These are phyloP conservation scores for Callyntrura sp. DNA, from an alignment of 2,888 invertebrate genomes.

Conservation along the genomic window DNA sequence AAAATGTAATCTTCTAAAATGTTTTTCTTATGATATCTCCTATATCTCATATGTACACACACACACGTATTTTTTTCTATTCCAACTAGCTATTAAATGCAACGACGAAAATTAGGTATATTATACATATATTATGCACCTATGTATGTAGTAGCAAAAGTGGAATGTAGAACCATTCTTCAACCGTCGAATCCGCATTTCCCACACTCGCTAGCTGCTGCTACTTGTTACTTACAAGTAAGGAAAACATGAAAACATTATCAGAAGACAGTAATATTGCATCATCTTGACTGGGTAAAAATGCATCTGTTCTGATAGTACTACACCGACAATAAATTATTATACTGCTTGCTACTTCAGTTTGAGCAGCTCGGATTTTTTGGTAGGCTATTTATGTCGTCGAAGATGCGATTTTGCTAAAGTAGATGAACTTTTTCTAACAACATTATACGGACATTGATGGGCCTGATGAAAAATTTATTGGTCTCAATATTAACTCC, in stretches of 20 bases:
- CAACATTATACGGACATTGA: constrained; percentile 67
- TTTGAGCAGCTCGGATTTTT: constrained; percentile 21
- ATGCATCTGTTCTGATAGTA: constrained; percentile 25
- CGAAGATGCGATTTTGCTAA: constrained; percentile 51
- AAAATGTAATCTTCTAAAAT: constrained; percentile 66
- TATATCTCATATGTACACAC: background rate
- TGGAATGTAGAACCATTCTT: background rate
- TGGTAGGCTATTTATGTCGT: constrained; percentile 26
- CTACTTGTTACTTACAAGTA: constrained; percentile 33
- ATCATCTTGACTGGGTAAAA: background rate
- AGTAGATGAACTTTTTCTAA: constrained; percentile 61
- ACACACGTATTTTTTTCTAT: background rate
- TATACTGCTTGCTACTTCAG: background rate
- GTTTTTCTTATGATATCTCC: constrained; percentile 46
- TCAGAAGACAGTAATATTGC: background rate
- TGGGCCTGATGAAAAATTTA: constrained; percentile 66
- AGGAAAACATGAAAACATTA: constrained; percentile 2
- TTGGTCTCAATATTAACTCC: constrained; percentile 57
- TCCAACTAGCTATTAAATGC: background rate
- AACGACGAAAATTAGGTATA: background rate
- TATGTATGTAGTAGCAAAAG: background rate
- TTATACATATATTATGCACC: background rate
- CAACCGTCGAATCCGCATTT: no score
- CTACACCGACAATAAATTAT: background rate
- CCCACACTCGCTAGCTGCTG: background rate